Percentiles rank a stretch among this genome's conserved stretches.
Evolutionary conservation across 2,797 vertebrate genomes (phyloP).

Genomic region (Gadopsis bispinosus): DNA sequence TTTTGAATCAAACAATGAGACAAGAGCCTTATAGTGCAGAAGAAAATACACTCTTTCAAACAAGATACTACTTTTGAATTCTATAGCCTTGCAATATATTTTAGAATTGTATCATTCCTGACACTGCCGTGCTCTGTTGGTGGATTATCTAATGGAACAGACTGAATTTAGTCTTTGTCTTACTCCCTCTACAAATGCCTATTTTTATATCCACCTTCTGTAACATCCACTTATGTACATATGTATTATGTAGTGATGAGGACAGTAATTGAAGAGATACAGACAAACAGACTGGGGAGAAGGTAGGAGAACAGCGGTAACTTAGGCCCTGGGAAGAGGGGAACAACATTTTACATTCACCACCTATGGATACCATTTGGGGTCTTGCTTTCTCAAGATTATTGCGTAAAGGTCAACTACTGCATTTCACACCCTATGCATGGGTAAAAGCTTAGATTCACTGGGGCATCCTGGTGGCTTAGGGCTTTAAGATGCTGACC

Average conservation of each 20-base stretch:
- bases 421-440: neutral
- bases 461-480: neutral
- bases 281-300: neutral
- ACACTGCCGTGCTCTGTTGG: slow-evolving; percentile 22
- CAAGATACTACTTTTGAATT: slow-evolving; percentile 10
- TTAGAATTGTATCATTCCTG: slow-evolving; percentile 23
- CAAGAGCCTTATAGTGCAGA: neutral
- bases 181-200: slow-evolving; percentile 36
- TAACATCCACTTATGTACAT: slow-evolving; percentile 35
- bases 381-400: neutral
- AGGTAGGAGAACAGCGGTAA: too few species aligned
- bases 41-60: neutral
- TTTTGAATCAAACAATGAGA: slow-evolving; percentile 10
- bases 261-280: slow-evolving; percentile 24
- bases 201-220: slow-evolving; percentile 58
- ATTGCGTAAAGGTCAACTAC: neutral
- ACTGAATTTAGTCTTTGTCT: slow-evolving; percentile 34
- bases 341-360: too few species aligned
- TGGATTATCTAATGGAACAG: slow-evolving; percentile 39
- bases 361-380: too few species aligned
- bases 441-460: neutral
- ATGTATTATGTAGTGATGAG: slow-evolving; percentile 17
- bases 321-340: neutral
- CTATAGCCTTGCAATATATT: slow-evolving; percentile 3
- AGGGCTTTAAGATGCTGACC: neutral